Percentiles rank a stretch among this genome's conserved stretches.
phyloP scores from a whole-genome alignment of 2,888 invertebrate genomes.

The Leptopilina myrica region DNA sequence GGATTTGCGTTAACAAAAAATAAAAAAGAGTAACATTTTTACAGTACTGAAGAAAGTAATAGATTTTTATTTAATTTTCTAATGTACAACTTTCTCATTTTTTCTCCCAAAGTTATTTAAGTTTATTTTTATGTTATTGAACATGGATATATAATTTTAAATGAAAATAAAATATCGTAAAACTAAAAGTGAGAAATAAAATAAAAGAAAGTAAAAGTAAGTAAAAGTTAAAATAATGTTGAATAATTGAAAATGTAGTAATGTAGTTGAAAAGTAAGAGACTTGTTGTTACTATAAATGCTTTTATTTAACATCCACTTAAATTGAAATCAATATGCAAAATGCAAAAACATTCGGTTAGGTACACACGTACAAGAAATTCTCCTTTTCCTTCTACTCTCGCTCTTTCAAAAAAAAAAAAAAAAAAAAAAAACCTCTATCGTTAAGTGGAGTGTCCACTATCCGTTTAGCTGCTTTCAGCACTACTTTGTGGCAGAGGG shows the following conservation, averaged over 20 bases:
- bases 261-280: too few species aligned
- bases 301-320: conserved; percentile 46
- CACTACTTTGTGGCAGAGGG: conserved; percentile 43
- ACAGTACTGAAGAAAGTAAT: not conserved
- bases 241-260: too few species aligned
- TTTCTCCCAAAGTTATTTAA: not conserved
- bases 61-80: not conserved
- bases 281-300: conserved; percentile 24
- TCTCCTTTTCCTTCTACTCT: conserved; percentile 43
- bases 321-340: conserved; percentile 56
- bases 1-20: not conserved
- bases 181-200: too few species aligned
- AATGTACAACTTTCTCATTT: not conserved
- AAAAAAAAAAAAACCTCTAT: conserved; percentile 36
- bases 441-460: conserved; percentile 67
- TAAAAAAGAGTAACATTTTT: not conserved
- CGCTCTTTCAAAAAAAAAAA: too few species aligned
- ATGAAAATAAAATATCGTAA: too few species aligned
- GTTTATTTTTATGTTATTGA: conserved; percentile 27
- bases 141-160: too few species aligned
- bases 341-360: conserved; percentile 55
- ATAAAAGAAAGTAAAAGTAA: too few species aligned
- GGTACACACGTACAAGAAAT: conserved; percentile 50
- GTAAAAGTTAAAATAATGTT: too few species aligned
- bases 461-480: conserved; percentile 61